Evolutionary conservation across 2,888 invertebrate species (phyloP), one percentile per base, ranked within the genome.

Genomic region (Drosophila ochracea): DNA sequence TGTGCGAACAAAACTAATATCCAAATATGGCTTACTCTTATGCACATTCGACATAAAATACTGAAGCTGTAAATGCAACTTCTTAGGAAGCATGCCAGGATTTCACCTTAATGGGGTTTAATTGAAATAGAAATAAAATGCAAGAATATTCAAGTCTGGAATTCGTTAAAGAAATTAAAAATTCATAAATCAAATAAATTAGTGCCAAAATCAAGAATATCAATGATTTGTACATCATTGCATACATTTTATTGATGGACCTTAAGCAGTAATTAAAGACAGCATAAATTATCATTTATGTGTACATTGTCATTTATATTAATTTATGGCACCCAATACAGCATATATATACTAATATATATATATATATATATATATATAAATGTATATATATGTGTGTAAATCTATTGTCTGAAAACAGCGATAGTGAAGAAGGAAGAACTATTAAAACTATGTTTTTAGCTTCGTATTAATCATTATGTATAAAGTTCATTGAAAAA

Each of bases 1-100:
- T 68, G 76, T 43, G 55, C 21, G 30, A 28, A 28, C 0, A n/a
- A 31, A 72, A 59, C 60, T 74, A 43, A 47, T 59, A 67, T 55
- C 21, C n/a, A 0, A 4, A 41, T 41, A 4, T 41, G 41, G 9
- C n/a, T 5, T 5, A 21, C 41, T 43, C 41, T 43, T 5, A 21
- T 11, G 41, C 21, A 43, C 10, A 21, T 21, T 43, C 5, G n/a
- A 21, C 21, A 47, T 21, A 21, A 21, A 47, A 21, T 13, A 11
- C 10, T 41, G 10, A 41, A 41, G 19, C 9, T 19, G 10, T 2
- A 41, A 41, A n/a, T 19, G 41, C n/a, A 41, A 10, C 1, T 7
- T 13, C 4, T 16, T 21, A 21, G 13, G 11, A 43, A 21, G 21
- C 13, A 43, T 13, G 13, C 13, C 43, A 7, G 13, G 21, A 21